Evolutionary conservation across 2,888 invertebrate species (phyloP), one percentile per base, ranked within the genome.

Genomic region (Athalia cordata): DNA sequence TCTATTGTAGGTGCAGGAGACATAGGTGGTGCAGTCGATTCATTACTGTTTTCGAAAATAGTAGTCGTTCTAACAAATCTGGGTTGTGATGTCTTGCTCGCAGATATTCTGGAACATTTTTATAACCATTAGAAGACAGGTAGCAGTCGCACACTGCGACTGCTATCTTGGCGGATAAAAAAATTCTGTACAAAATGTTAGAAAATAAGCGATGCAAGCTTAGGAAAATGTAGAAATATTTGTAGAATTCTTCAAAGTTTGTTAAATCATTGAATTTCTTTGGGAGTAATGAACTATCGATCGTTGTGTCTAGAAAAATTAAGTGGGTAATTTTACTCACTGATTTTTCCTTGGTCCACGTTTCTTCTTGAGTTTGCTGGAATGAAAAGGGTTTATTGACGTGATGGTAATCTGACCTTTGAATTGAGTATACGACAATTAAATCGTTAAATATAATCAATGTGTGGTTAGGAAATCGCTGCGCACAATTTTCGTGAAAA

Each of bases 301-400:
- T 29, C 29, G 29, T 29, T 29, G 45, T 65, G 3, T 5, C 59
- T n/a, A 5, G 11, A 59, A 72, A 9, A 72, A 72, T 64, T 43
- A 11, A 64, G 55, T 66, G 29, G 55, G 8, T 5, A 49, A 61
- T 29, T 50, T 55, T 85, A 89, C 89, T 89, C 87, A 89, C 89
- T 84, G 84, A 76, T 84, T 85, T 77, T 89, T 89, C 81, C 86
- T 87, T 50, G 87, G 83, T 13, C 85, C 87, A 78, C 89, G 86
- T 84, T 89, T 89, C 84, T 89, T 89, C 86, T 89, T 89, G 82
- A 86, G 87, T 80, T 89, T 89, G 83, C 89, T 89, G 87, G 85
- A 89, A 89, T 81, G 82, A 86, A 85, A 86, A 86, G 77, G 6
- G 52, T 78, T 70, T 70, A 72, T 74, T 78, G 8, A 45, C 64